phyloP scores from a whole-genome alignment of 2,797 vertebrate species.

The Myotis planiceps region DNA sequence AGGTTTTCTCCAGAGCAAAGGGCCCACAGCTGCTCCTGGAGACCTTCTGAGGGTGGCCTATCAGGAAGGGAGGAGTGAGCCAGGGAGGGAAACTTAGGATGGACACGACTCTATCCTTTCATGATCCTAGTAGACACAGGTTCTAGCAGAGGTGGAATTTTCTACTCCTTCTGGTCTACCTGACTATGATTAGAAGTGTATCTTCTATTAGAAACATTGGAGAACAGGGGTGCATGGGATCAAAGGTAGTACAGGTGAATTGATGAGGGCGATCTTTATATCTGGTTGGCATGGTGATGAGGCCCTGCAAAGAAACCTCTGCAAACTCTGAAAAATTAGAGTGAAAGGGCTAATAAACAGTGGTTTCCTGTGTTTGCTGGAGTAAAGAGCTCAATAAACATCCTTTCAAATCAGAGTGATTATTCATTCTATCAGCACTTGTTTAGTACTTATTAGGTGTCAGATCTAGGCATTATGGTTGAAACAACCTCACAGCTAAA shows the following conservation, averaged over 20 bases:
- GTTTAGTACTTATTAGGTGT: neutral
- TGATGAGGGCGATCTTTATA: accelerated
- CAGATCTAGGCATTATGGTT: neutral
- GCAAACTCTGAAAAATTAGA: neutral
- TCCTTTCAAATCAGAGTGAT: neutral
- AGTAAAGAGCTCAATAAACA: neutral
- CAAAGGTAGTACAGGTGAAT: neutral
- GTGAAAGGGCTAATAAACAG: neutral
- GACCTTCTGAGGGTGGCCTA: neutral
- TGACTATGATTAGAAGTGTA: neutral
- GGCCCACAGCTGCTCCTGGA: neutral
- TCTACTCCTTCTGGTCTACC: neutral
- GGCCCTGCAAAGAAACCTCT: neutral
- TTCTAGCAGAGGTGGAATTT: neutral
- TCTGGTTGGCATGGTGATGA: neutral
- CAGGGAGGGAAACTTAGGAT: neutral
- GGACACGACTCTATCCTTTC: neutral
- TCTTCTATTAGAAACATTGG: neutral
- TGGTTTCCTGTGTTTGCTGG: neutral
- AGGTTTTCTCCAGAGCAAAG: neutral
- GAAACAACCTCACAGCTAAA: neutral
- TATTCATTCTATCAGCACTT: neutral
- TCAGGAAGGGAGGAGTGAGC: neutral
- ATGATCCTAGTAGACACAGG: neutral
- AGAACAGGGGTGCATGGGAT: accelerated